phyloP scores from a whole-genome alignment of 2,888 invertebrate genomes.

The Drosophila picticornis region DNA sequence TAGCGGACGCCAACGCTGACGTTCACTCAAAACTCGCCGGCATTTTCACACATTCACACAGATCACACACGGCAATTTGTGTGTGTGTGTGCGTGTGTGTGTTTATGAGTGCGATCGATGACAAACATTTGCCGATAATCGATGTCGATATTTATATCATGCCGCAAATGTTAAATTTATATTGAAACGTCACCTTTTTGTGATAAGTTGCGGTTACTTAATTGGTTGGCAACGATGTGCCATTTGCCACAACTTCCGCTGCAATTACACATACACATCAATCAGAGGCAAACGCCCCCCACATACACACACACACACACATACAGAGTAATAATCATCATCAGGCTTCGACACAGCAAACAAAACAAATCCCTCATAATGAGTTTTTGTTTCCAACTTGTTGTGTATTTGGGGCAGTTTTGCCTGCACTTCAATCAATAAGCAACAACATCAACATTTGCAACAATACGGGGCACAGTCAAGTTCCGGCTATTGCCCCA shows the following conservation, averaged over 20 bases:
- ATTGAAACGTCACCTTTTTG: slow-evolving; percentile 14
- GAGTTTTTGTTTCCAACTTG: slow-evolving; percentile 62
- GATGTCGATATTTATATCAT: slow-evolving; percentile 40
- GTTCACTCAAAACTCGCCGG: slow-evolving; percentile 49
- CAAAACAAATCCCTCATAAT: slow-evolving; percentile 60
- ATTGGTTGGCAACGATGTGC: slow-evolving; percentile 60
- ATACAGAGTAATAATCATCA: slow-evolving; percentile 38
- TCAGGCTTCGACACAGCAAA: slow-evolving; percentile 52
- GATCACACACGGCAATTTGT: background rate
- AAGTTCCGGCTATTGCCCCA: slow-evolving; percentile 66
- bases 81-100: slow-evolving; percentile 12
- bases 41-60: slow-evolving; percentile 46
- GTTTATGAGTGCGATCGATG: slow-evolving; percentile 16
- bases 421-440: slow-evolving; percentile 75
- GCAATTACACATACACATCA: slow-evolving; percentile 29
- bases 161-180: slow-evolving; percentile 2
- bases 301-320: slow-evolving; percentile 10
- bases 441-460: slow-evolving; percentile 40
- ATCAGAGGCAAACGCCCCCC: slow-evolving; percentile 45
- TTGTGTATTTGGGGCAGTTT: slow-evolving; percentile 74
- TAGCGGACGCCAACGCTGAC: slow-evolving; percentile 55
- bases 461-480: slow-evolving; percentile 44
- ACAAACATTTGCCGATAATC: slow-evolving; percentile 20
- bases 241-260: slow-evolving; percentile 68
- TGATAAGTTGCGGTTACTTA: slow-evolving; percentile 46